Evolutionary conservation across 2,113 vertebrate genomes (phyloP).

Genomic region (Lutjanus erythropterus): DNA sequence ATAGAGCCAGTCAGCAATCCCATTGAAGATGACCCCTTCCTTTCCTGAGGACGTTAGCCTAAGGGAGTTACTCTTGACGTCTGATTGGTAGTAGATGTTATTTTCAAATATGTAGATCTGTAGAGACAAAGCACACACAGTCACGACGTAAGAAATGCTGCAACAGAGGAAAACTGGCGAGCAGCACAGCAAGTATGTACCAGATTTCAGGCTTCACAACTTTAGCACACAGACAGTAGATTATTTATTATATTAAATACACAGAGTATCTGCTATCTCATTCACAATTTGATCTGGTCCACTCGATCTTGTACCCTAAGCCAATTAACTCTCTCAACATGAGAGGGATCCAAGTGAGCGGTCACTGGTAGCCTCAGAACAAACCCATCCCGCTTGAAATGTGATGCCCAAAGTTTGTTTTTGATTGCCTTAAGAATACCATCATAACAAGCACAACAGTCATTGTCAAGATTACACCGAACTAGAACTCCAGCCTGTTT

Average conservation of each 20-base stretch:
- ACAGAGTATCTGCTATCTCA: background rate
- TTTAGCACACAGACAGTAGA: background rate
- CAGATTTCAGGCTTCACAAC: background rate
- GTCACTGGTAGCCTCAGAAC: too few species aligned
- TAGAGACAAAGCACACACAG: slow-evolving; percentile 41
- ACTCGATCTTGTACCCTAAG: too few species aligned
- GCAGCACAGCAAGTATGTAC: background rate
- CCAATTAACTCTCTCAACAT: too few species aligned
- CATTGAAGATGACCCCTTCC: slow-evolving; percentile 96
- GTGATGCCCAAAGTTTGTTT: too few species aligned
- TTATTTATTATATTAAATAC: slow-evolving; percentile 15
- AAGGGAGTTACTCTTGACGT: slow-evolving; percentile 94
- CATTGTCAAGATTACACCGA: too few species aligned
- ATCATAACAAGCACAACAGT: too few species aligned
- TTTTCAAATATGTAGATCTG: slow-evolving; percentile 99
- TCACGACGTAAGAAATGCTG: background rate
- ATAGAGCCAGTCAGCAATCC: slow-evolving; percentile 97
- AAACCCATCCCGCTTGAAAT: too few species aligned
- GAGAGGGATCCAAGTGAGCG: too few species aligned
- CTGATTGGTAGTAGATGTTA: slow-evolving; percentile 98
- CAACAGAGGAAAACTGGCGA: background rate
- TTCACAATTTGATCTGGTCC: too few species aligned
- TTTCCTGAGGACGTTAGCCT: slow-evolving; percentile 96
- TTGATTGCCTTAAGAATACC: too few species aligned
- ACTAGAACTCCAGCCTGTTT: too few species aligned